These are phyloP conservation scores for Eurytoma adleriae DNA, from an alignment of 2,888 invertebrate species.

Conservation along the genomic window DNA sequence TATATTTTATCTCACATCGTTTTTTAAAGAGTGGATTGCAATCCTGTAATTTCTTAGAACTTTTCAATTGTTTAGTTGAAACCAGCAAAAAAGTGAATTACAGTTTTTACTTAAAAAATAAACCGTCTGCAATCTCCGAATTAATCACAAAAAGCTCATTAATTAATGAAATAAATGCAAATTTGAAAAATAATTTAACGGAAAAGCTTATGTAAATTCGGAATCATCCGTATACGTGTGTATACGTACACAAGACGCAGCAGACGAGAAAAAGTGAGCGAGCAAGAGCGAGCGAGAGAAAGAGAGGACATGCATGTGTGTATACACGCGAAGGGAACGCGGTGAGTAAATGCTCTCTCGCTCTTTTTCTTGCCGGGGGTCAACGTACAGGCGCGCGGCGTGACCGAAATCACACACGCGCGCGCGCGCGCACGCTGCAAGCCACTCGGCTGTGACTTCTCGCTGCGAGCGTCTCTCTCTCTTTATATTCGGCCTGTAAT, in stretches of 20 bases:
- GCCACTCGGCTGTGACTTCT: conserved; percentile 73
- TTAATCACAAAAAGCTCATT: too few species aligned
- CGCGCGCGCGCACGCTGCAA: conserved; percentile 67
- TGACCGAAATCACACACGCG: conserved; percentile 74
- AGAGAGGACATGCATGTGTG: conserved; percentile 14
- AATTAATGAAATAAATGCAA: too few species aligned
- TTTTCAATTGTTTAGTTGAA: too few species aligned
- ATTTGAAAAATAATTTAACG: background rate
- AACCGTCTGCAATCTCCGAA: too few species aligned
- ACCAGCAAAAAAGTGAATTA: too few species aligned
- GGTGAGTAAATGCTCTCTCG: conserved; percentile 67
- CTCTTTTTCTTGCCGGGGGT: conserved; percentile 66
- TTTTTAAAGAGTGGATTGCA: too few species aligned
- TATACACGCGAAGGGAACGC: conserved; percentile 60
- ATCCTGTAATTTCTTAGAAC: too few species aligned
- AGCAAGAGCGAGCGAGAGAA: conserved; percentile 2
- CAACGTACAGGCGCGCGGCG: conserved; percentile 75
- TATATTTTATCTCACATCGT: too few species aligned
- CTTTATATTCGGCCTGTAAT: conserved; percentile 69
- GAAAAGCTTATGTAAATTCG: background rate
- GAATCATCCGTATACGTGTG: conserved; percentile 29
- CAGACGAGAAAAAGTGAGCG: background rate
- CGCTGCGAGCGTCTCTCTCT: conserved; percentile 59
- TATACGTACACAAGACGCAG: conserved; percentile 5
- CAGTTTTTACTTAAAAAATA: too few species aligned